Base-by-base conservation (phyloP, 2,888 invertebrate species). In the Latrodectus elegans region DNA sequence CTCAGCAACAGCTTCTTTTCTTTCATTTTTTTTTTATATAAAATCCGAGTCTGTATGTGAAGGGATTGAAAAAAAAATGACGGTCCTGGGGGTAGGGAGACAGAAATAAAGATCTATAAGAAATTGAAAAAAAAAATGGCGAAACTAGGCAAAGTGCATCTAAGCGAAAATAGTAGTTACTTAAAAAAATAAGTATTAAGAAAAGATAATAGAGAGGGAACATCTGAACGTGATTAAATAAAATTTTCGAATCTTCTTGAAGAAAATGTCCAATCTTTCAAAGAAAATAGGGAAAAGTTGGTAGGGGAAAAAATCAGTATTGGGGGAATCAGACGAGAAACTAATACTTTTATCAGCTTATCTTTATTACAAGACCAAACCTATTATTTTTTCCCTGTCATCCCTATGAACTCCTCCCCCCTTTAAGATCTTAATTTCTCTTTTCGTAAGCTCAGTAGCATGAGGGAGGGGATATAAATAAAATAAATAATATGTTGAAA, bases 341-440 rank as follows among this genome's bases (percentile, higher is more conserved):
- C 86, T 82, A 87, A 87, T 87, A 87, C 81, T 81, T 87, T 87
- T 87, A 87, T 87, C 86, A 81, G 86, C 81, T 87, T 87, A 87
- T 77, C 81, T 87, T 87, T 87, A 87, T 87, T 87, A 87, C 86
- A 68, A 77, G 84, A 71, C 78, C 72, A 76, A 87, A 87, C 81
- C 86, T 87, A 87, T 87, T 87, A 87, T 81, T 76, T 87, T 26
- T 17, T 51, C 52, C 52, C 52, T 22, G 76, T 38, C 17, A 51
- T 53, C 52, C 67, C 26, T 12, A 15, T n/a, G 53, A 12, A 55
- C 17, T 22, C 55, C 51, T 26, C 70, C 15, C 70, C 70, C 49
- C 17, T 8, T 53, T 53, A 77, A 77, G 55, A 51, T 87, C 81
- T 81, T 87, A 87, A 87, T 87, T 87, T 87, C 77, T 87, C 52